Evolutionary conservation across 2,888 invertebrate genomes (phyloP), one percentile per base, ranked within the genome.

Genomic region (Protodeltote pygarga): DNA sequence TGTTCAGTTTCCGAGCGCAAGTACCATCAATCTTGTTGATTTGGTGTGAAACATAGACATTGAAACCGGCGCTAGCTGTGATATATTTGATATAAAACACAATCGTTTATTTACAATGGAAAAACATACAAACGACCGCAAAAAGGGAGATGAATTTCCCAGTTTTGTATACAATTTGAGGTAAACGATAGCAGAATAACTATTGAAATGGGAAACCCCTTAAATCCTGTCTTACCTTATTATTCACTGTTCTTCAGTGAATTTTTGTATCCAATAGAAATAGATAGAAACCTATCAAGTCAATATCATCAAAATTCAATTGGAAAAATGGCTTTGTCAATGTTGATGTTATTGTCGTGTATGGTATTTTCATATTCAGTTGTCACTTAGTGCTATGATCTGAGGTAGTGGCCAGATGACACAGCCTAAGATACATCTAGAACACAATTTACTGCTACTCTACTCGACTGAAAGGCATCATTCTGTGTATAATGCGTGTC

Each of bases 21-120:
- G 28, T 19, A 33, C 17, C 44, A 72, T 69, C 61, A 66, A 63
- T 71, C 66, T 64, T 63, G 44, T 52, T 45, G 44, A 49, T 62
- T 61, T 45, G 38, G 52, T 60, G 54, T 62, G 49, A 60, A 63
- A 55, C 61, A 59, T 54, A 58, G 55, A 59, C 53, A 55, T 49
- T 40, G 46, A 38, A 55, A 51, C 40, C 16, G 20, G 31, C 58
- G 54, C 21, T 37, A 31, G 31, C 39, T 31, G 23, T 40, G 25
- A 54, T 50, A 29, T 39, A 44, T 53, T 39, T 46, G 27, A 34
- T 31, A 28, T 40, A 39, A 50, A 46, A 44, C 34, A 44, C 11
- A 24, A 28, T 11, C n/a, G 13, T 25, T 47, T 45, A 52, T 44
- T 46, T 40, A 37, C 23, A 49, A 45, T 45, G 23, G 20, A 8